Evolutionary conservation across 2,888 invertebrate genomes (phyloP).

Genomic region (Dromius quadrimaculatus): DNA sequence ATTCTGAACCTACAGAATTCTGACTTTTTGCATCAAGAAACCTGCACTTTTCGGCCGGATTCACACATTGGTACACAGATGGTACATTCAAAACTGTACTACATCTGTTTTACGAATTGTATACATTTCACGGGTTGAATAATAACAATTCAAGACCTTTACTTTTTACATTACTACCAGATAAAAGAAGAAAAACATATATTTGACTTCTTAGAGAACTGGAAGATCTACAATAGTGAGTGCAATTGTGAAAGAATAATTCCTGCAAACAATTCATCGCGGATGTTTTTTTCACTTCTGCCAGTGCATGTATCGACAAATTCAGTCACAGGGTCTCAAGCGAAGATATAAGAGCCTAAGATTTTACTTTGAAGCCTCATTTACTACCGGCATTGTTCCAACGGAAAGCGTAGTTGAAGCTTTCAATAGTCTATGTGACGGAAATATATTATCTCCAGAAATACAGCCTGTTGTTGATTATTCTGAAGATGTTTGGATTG

Average conservation of each 20-base stretch:
- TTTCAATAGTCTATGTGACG: constrained; percentile 1
- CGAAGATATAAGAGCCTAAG: not conserved
- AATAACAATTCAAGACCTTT: constrained; percentile 45
- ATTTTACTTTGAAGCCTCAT: not conserved
- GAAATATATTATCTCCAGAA: not conserved
- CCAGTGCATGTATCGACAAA: not conserved
- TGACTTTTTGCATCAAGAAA: too few species aligned
- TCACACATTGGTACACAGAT: constrained; percentile 54
- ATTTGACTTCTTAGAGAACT: not conserved
- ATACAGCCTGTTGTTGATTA: constrained; percentile 34
- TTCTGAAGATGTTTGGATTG: constrained; percentile 53
- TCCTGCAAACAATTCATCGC: not conserved
- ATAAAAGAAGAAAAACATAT: constrained; percentile 41
- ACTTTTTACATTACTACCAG: constrained; percentile 53
- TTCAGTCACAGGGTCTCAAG: not conserved
- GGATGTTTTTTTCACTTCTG: not conserved
- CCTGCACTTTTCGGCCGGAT: constrained; percentile 5
- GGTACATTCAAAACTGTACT: constrained; percentile 55
- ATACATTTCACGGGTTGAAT: constrained; percentile 52
- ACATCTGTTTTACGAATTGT: constrained; percentile 53
- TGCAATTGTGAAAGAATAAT: not conserved
- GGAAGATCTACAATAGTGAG: not conserved
- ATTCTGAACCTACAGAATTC: not conserved
- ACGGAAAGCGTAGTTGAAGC: not conserved
- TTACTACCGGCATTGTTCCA: not conserved